Evolutionary conservation across 2,113 vertebrate species (phyloP).

Genomic region (Plecturocebus donacophilus): DNA sequence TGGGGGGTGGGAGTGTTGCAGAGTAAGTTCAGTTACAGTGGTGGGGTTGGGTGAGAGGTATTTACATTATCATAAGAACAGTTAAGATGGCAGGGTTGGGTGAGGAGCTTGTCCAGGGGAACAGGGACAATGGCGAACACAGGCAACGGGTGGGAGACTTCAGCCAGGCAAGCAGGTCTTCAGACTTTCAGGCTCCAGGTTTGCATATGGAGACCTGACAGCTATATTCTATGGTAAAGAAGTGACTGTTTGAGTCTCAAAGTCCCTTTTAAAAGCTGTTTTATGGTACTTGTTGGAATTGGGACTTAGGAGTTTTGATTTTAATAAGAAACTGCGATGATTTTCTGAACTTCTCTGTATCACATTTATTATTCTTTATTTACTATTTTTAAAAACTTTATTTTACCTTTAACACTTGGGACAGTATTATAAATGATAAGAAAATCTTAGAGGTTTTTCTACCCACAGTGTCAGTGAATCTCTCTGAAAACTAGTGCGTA

Average conservation of each 20-base stretch:
- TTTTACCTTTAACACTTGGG: not conserved
- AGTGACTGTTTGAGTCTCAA: not conserved
- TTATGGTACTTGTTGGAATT: constrained; percentile 18
- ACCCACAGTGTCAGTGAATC: not conserved
- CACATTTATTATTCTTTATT: not conserved
- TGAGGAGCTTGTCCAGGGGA: too few relatives aligned
- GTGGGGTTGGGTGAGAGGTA: too few relatives aligned
- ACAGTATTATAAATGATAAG: not conserved
- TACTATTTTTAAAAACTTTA: not conserved
- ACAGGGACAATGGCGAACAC: too few relatives aligned
- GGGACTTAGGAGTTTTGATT: constrained; percentile 40
- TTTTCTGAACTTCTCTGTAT: constrained; percentile 15
- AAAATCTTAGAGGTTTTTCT: not conserved
- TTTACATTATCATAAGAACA: too few relatives aligned
- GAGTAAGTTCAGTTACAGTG: too few relatives aligned
- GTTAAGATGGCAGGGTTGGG: too few relatives aligned
- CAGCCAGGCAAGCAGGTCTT: too few relatives aligned
- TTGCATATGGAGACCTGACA: too few relatives aligned
- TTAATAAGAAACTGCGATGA: not conserved
- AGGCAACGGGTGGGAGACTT: too few relatives aligned
- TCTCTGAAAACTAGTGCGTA: not conserved
- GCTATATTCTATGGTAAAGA: not conserved
- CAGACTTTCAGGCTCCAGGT: too few relatives aligned
- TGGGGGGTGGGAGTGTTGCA: too few relatives aligned
- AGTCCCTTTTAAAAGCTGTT: not conserved